Base-by-base conservation (phyloP, 37 sponge, comb jelly and placozoan species). In the Ephydatia muelleri region DNA sequence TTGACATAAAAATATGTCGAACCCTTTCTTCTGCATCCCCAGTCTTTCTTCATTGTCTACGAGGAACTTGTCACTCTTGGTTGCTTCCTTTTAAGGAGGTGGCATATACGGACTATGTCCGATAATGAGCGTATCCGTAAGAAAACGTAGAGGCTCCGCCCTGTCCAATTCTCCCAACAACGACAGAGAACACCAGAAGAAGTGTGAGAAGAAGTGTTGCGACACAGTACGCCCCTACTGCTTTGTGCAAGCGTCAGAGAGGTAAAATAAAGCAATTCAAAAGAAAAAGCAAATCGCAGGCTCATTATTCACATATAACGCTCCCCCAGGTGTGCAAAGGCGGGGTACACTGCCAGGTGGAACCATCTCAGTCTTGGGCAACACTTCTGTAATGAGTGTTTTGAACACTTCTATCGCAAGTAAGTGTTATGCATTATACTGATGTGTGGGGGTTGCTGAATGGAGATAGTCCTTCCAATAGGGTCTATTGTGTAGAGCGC, bases 341-440 rank as follows among this genome's bases (percentile, higher is more conserved):
- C 47, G 35, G 93, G 90, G 0, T 47, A 83, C 83, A 93, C 93
- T 0, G 78, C 90, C 34, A 72, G 92, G 2, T 95, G 92, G 93
- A 87, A 92, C 83, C 96, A 95, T 76, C 48, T 95, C 29, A 89
- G 88, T 70, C 80, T 85, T 49, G 90, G 88, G 0, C 91, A 95
- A 75, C 96, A 95, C 68, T 92, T 84, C 86, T 95, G 96, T 76
- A 92, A 87, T 71, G 86, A 91, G 64, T 95, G 96, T 65, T 92
- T 88, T 49, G 93, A 95, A 26, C 81, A 89, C 79, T 84, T 92
- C 73, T 92, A 92, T 77, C 70, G 96, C 72, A 80, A 73, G 93
- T 93, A 38, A 38, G 80, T 73, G 33, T 39, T 5, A 28, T 49
- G 67, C 67, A 47, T 21, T 26, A 23, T 47, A 49, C 49, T 69